phyloP scores from a whole-genome alignment of 2,888 invertebrate species.

The Melipona bicolor region DNA sequence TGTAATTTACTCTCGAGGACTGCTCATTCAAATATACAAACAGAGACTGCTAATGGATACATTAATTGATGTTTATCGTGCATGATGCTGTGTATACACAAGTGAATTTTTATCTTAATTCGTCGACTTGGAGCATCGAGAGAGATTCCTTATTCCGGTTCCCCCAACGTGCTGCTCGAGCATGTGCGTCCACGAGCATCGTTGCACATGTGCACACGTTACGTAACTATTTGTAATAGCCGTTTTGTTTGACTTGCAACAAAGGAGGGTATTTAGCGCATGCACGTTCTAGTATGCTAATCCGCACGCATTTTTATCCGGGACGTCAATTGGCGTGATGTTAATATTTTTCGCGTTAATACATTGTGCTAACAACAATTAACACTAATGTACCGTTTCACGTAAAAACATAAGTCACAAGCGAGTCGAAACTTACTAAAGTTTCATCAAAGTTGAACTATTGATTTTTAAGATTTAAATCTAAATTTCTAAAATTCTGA shows the following conservation, averaged over 20 bases:
- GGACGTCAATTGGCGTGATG: slow-evolving; percentile 22
- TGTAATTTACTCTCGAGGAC: too few relatives aligned
- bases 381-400: not conserved
- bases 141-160: slow-evolving; percentile 22
- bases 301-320: slow-evolving; percentile 28
- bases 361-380: not conserved
- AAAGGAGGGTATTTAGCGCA: slow-evolving; percentile 63
- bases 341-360: not conserved
- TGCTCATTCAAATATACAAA: not conserved
- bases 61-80: not conserved
- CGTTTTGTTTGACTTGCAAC: slow-evolving; percentile 57
- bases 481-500: too few relatives aligned
- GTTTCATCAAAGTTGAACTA: not conserved
- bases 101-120: slow-evolving; percentile 11
- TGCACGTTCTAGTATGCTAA: slow-evolving; percentile 48
- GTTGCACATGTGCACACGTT: slow-evolving; percentile 63
- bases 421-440: not conserved
- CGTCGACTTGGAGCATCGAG: not conserved
- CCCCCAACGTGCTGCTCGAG: slow-evolving; percentile 11
- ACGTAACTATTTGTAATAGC: slow-evolving; percentile 61
- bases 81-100: not conserved
- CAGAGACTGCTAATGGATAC: not conserved
- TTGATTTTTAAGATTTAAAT: too few relatives aligned
- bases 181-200: slow-evolving; percentile 38
- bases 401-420: not conserved